Conservation (phyloP, 2,888 invertebrate species). For the Morpho achilles region DNA sequence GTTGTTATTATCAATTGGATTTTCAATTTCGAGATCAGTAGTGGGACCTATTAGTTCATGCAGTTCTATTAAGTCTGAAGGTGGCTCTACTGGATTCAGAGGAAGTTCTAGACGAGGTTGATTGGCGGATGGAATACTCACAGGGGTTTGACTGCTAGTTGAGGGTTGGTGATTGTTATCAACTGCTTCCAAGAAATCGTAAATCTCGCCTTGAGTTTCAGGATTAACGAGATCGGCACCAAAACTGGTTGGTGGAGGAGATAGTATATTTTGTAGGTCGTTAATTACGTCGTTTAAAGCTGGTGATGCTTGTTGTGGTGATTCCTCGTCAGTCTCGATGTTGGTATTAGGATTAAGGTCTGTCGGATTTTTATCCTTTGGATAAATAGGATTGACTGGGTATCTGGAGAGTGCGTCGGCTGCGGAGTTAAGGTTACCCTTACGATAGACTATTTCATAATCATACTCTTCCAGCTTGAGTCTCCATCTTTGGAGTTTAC, state of each 20-base stretch:
- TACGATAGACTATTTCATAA: slow-evolving; percentile 32
- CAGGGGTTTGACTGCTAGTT: too few species aligned
- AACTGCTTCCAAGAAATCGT: background rate
- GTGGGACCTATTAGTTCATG: background rate
- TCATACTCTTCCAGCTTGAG: slow-evolving; percentile 35
- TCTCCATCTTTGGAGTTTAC: slow-evolving; percentile 25
- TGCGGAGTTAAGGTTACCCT: slow-evolving; percentile 24
- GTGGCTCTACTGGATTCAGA: too few species aligned
- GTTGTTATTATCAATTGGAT: background rate
- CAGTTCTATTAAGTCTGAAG: too few species aligned
- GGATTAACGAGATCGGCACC: background rate
- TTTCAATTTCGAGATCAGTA: background rate
- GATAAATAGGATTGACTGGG: slow-evolving; percentile 13
- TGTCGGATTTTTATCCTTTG: background rate
- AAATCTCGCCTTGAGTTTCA: background rate
- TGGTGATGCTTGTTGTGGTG: background rate
- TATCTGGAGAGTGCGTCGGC: slow-evolving; percentile 32
- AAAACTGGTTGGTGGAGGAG: background rate
- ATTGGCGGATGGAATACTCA: too few species aligned
- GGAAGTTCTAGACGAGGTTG: too few species aligned
- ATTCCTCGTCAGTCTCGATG: background rate
- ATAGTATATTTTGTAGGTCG: background rate
- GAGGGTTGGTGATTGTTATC: too few species aligned
- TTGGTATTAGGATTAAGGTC: background rate
- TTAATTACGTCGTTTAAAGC: background rate